A percentile compares a stretch with the other conserved stretches of the same genome.
These are phyloP conservation scores for Picathartes gymnocephalus DNA, from an alignment of 2,113 vertebrate species.

Conservation along the genomic window DNA sequence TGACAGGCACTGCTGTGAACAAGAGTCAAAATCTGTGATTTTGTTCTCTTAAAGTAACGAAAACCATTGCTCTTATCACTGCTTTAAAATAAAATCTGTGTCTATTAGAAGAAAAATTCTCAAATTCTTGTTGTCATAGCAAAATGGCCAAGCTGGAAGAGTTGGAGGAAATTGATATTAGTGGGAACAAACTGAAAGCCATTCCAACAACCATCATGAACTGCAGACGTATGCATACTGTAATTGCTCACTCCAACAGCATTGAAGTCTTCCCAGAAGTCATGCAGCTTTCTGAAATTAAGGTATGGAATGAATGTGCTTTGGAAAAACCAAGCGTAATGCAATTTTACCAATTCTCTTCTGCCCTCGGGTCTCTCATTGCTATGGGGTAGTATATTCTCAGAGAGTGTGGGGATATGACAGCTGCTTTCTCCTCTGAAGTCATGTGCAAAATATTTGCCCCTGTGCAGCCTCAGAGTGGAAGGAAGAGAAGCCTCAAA, in stretches of 20 bases:
- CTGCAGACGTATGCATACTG: conserved; percentile 92
- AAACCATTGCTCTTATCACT: background rate
- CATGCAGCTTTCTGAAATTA: conserved; percentile 97
- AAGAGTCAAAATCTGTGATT: background rate
- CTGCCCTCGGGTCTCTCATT: background rate
- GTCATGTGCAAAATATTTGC: background rate
- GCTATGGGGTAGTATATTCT: background rate
- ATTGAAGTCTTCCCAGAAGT: conserved; percentile 97
- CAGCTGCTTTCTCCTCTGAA: background rate
- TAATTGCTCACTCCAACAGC: conserved; percentile 94
- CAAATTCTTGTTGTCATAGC: conserved; percentile 66
- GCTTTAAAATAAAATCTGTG: background rate
- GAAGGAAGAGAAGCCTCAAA: background rate
- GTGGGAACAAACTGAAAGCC: conserved; percentile 96
- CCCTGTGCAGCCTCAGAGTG: background rate
- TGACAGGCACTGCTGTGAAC: background rate
- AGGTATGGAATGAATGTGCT: conserved; percentile 70
- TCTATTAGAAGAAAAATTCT: background rate
- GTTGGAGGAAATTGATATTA: conserved; percentile 94
- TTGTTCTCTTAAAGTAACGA: background rate
- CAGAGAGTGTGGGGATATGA: background rate
- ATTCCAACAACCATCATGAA: conserved; percentile 94
- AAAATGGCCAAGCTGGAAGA: conserved; percentile 99
- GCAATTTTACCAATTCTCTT: background rate
- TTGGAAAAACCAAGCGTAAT: background rate